These are phyloP conservation scores for Trachelus troglodyta DNA, from an alignment of 2,888 invertebrate genomes.

Conservation along the genomic window DNA sequence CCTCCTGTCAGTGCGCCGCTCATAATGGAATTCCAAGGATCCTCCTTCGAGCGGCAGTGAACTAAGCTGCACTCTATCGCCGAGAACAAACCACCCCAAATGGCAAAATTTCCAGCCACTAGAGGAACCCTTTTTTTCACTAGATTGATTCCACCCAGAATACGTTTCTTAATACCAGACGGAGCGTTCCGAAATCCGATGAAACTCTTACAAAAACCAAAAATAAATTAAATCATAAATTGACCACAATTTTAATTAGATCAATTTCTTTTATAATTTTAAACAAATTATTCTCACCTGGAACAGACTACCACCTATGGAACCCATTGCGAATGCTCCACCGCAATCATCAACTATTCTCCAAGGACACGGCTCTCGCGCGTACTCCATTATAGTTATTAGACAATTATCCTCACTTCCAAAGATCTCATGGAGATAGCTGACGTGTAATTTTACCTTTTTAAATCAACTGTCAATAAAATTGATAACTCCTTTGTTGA, in stretches of 20 bases:
- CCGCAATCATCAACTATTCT: slow-evolving; percentile 98
- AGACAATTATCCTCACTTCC: neutral
- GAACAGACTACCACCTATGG: slow-evolving; percentile 95
- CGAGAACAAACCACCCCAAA: slow-evolving; percentile 98
- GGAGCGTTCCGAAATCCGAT: slow-evolving; percentile 97
- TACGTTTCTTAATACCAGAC: slow-evolving; percentile 78
- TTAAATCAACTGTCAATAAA: neutral
- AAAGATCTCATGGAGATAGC: neutral
- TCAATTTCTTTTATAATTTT: neutral
- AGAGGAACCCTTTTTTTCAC: slow-evolving; percentile 87
- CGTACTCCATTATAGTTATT: slow-evolving; percentile 86
- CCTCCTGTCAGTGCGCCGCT: slow-evolving; percentile 96
- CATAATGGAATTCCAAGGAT: slow-evolving; percentile 94
- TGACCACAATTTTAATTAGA: neutral
- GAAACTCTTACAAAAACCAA: slow-evolving; percentile 75
- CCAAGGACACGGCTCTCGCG: slow-evolving; percentile 98
- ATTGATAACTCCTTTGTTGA: neutral
- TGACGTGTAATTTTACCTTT: neutral
- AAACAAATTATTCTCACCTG: slow-evolving; percentile 56
- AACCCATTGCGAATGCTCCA: slow-evolving; percentile 98
- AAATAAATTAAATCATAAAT: neutral
- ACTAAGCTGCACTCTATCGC: slow-evolving; percentile 95
- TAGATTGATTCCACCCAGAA: slow-evolving; percentile 81
- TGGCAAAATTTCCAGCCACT: slow-evolving; percentile 94
- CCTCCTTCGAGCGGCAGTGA: slow-evolving; percentile 91